These are phyloP conservation scores for Alfaro cultratus DNA, from an alignment of 2,797 vertebrate species.

Conservation along the genomic window DNA sequence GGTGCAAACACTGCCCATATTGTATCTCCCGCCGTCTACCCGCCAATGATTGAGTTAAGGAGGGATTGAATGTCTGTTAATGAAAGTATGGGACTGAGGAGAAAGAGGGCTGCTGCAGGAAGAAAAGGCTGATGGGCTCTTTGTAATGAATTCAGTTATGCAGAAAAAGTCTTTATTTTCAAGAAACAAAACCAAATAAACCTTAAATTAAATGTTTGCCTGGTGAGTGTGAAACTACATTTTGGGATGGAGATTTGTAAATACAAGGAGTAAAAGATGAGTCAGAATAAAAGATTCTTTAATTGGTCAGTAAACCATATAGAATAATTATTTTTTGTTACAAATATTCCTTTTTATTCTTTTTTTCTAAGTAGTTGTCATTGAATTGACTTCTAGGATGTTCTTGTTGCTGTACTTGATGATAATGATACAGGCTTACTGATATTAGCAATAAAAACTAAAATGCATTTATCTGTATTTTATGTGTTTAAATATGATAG, in stretches of 20 bases:
- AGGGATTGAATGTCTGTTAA: constrained; percentile 68
- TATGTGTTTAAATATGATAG: neutral
- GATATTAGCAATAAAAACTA: neutral
- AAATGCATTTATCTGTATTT: neutral
- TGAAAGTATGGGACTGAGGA: constrained; percentile 56
- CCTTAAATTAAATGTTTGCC: neutral
- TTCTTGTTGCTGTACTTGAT: neutral
- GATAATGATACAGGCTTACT: neutral
- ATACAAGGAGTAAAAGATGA: neutral
- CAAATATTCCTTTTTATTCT: neutral
- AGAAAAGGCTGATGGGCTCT: neutral
- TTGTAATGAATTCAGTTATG: neutral
- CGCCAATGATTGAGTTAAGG: constrained; percentile 47
- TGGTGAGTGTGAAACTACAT: neutral
- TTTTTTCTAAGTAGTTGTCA: neutral
- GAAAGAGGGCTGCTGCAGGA: constrained; percentile 29
- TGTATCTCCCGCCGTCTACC: constrained; percentile 38
- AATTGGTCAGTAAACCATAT: neutral
- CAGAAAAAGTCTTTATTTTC: neutral
- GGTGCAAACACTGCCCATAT: constrained; percentile 72
- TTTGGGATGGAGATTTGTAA: neutral
- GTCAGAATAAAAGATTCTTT: neutral
- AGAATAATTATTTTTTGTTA: neutral
- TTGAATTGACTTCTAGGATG: neutral
- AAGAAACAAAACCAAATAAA: neutral